These are phyloP conservation scores for Thelaira solivaga DNA, from an alignment of 2,888 invertebrate species.

Conservation along the genomic window DNA sequence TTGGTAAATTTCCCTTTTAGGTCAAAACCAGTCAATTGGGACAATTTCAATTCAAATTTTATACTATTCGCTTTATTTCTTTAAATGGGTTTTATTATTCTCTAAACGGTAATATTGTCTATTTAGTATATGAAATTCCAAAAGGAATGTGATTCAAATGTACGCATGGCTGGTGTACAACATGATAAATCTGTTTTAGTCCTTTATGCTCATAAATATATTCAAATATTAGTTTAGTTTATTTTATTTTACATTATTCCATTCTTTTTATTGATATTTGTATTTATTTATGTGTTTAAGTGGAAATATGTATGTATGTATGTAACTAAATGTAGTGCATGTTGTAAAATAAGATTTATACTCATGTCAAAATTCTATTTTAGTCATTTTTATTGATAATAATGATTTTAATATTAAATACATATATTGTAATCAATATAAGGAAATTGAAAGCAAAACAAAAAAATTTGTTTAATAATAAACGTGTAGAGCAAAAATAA, in stretches of 20 bases:
- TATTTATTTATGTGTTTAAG: too few relatives aligned
- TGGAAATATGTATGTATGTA: not conserved
- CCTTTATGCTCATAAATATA: not conserved
- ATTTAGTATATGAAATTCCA: constrained; percentile 46
- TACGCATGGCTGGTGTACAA: constrained; percentile 36
- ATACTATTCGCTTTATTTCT: not conserved
- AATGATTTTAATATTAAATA: constrained; percentile 48
- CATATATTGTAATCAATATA: constrained; percentile 11
- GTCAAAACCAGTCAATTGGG: constrained; percentile 43
- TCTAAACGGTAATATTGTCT: constrained; percentile 32
- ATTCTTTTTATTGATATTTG: too few relatives aligned
- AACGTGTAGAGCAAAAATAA: not conserved
- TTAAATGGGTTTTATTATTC: not conserved
- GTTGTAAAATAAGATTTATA: not conserved
- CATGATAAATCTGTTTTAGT: constrained; percentile 34
- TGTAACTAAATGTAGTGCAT: too few relatives aligned
- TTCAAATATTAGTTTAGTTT: constrained; percentile 14
- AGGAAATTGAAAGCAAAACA: not conserved
- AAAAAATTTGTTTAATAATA: not conserved
- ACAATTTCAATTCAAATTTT: constrained; percentile 19
- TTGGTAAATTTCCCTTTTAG: not conserved
- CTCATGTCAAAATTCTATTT: constrained; percentile 34
- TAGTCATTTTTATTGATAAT: constrained; percentile 32
- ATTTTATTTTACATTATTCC: not conserved
- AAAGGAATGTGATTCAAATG: constrained; percentile 47